A percentile compares a stretch with the other conserved stretches of the same genome.
Evolutionary conservation across 2,888 invertebrate species (phyloP).

Genomic region (Cerceris ruficornis): DNA sequence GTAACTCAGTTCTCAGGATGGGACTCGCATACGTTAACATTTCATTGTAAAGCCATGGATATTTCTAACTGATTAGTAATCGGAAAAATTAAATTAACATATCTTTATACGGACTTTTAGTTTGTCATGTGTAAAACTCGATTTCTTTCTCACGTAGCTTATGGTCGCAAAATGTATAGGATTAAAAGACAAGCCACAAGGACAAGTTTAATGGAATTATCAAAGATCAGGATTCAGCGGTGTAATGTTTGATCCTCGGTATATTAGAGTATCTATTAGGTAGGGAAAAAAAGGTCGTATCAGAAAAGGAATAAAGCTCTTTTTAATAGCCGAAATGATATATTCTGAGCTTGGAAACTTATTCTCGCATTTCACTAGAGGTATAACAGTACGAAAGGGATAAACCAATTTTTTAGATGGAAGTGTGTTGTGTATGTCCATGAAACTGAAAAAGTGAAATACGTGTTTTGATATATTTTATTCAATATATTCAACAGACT

Average conservation of each 20-base stretch:
- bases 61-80: too few relatives aligned
- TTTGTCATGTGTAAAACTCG: too few relatives aligned
- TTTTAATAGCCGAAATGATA: slow-evolving; percentile 7
- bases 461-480: slow-evolving; percentile 56
- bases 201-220: neutral
- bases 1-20: slow-evolving; percentile 12
- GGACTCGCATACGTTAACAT: too few relatives aligned
- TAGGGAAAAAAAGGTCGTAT: slow-evolving; percentile 12
- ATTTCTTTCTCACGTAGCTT: neutral
- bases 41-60: too few relatives aligned
- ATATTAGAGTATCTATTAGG: slow-evolving; percentile 5
- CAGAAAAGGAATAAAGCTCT: slow-evolving; percentile 4
- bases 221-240: neutral
- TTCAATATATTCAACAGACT: slow-evolving; percentile 59
- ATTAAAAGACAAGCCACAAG: neutral
- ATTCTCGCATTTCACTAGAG: neutral
- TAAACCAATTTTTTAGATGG: slow-evolving; percentile 6
- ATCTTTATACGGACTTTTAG: too few relatives aligned
- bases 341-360: slow-evolving; percentile 3
- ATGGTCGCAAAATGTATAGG: neutral
- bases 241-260: slow-evolving; percentile 2
- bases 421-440: slow-evolving; percentile 8
- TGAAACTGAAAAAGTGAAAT: slow-evolving; percentile 38
- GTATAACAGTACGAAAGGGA: neutral
- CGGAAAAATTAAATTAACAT: too few relatives aligned